Evolutionary conservation across 2,888 invertebrate genomes (phyloP), one percentile per base, ranked within the genome.

Genomic region (Epinotia bilunana): DNA sequence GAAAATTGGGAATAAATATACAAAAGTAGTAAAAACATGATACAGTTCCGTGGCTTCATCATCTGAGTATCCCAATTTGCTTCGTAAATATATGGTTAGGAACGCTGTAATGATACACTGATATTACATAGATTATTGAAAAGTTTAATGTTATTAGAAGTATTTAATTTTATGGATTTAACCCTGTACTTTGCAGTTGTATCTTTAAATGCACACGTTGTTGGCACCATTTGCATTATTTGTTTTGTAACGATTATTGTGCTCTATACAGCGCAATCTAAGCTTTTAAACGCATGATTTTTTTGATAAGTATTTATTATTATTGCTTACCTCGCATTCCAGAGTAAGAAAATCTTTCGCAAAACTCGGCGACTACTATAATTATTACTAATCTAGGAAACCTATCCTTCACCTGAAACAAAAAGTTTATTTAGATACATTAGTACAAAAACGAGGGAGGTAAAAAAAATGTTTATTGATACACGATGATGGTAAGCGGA

Each of bases 281-380:
- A 6, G 0, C 33, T 33, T 6, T 39, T 39, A 1, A 39, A 9
- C 39, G 39, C 39, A 7, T 9, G 39, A 39, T 39, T 39, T 39
- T 33, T 53, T 6, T n/a, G 49, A 16, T 49, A 49, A 5, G 33
- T 33, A 49, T n/a, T 4, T n/a, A n/a, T 13, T 6, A 7, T 16
- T 53, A 49, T n/a, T 60, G 65, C 85, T 95, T 93, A 98, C 98
- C 97, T 95, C 97, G 95, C 97, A 98, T 97, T 85, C 99, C 99
- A 94, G 99, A 99, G 90, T 96, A 99, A 74, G 97, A 97, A 91
- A 99, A 99, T 78, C 99, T 95, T 91, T 99, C 99, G 90, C 99
- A 99, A 90, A 99, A 99, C 89, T 99, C 99, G 91, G 98, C 98
- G 82, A 97, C 95, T 81, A 99, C 95, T 83, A 99, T 99, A 89